Base-by-base conservation (phyloP, 1,140 invertebrate genomes). In the roundworm (Caenorhabditis elegans) region DNA sequence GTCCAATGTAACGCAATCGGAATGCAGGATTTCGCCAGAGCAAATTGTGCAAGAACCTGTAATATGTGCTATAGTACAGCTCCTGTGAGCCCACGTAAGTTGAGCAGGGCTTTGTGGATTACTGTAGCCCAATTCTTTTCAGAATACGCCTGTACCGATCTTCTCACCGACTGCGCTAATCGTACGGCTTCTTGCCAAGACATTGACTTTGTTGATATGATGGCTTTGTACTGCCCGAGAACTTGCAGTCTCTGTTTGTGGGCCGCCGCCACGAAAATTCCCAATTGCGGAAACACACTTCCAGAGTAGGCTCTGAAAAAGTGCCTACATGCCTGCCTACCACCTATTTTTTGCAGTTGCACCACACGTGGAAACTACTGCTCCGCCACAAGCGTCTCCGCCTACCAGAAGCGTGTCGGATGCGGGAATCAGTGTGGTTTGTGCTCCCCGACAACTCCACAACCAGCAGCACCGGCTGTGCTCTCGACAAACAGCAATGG, bases 141-240 rank as follows among this genome's bases (percentile, higher is more conserved):
- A 70, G 60, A 70, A 70, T 70, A 70, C 60, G 60, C 60, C 5
- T 70, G 60, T 26, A 43, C 60, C 2, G 60, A 70, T 22, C 60
- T 70, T 43, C 60, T 70, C n/a, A 39, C 60, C 1, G 60, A 70
- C 34, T 70, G 60, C 43, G 31, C 60, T 11, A 70, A 70, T 17
- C 60, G 60, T 22, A 70, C 34, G 0, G 28, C 60, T 39, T 70
- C 60, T 2, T 70, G 60, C 60, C 60, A 70, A 70, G 60, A 70
- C 60, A 70, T 70, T 39, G 60, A 70, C 22, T 70, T 70, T n/a
- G 34, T 70, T 39, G 60, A 70, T n/a, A 70, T 70, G 60, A 70
- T 70, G 60, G 60, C 60, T 43, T 34, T 70, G 1, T 70, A 70
- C 60, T 70, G 60, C 17, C 60, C 60, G 10, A 31, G 60, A 17